A percentile compares a stretch with the other conserved stretches of the same genome.
Conservation (phyloP, 2,797 vertebrate species). For the Huso huso region DNA sequence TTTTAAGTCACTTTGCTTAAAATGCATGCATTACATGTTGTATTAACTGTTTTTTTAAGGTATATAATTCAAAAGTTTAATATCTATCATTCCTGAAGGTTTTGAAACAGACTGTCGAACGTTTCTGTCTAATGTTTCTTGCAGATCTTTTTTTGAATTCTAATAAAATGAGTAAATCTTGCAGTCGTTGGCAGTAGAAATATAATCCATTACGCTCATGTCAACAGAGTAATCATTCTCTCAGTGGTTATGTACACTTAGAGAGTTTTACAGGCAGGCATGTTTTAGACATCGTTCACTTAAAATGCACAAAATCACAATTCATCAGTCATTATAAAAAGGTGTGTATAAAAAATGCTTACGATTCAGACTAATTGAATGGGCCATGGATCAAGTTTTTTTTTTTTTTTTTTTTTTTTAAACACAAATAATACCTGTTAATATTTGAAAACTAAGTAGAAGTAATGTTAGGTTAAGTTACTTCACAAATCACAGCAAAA, state of each 20-base stretch:
- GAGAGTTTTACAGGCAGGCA: too few species aligned
- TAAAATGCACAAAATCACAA: too few species aligned
- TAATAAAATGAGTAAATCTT: slow-evolving; percentile 43
- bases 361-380: too few species aligned
- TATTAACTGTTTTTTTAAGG: slow-evolving; percentile 34
- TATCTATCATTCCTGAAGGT: slow-evolving; percentile 17
- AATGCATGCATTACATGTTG: not conserved
- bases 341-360: too few species aligned
- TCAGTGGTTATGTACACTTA: slow-evolving; percentile 14
- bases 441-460: too few species aligned
- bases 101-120: slow-evolving; percentile 4
- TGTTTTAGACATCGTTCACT: too few species aligned
- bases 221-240: slow-evolving; percentile 58
- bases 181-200: slow-evolving; percentile 24
- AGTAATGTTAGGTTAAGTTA: too few species aligned
- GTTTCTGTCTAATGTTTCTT: slow-evolving; percentile 37
- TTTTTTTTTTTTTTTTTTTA: too few species aligned
- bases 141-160: slow-evolving; percentile 43
- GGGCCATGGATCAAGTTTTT: too few species aligned
- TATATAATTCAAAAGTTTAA: slow-evolving; percentile 33
- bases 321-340: too few species aligned
- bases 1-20: slow-evolving; percentile 1
- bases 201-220: slow-evolving; percentile 38
- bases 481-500: too few species aligned
- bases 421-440: too few species aligned